phyloP scores from a whole-genome alignment of 2,797 vertebrate species.

The Scyliorhinus canicula region DNA sequence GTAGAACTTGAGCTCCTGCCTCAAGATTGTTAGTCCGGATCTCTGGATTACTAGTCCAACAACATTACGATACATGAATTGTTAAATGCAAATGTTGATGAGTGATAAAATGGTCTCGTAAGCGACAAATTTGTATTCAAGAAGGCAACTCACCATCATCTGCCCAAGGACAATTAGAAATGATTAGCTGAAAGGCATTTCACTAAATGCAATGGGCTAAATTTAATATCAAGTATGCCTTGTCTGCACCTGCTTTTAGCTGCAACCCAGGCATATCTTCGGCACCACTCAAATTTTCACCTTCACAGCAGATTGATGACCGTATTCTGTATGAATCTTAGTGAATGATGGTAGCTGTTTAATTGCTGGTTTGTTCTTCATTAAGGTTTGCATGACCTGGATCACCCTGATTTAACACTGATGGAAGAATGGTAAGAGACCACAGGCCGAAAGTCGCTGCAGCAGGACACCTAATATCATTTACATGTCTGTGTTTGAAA shows the following conservation, averaged over 20 bases:
- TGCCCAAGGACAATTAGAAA: not conserved
- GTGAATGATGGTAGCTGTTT: not conserved
- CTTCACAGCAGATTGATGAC: not conserved
- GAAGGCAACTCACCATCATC: not conserved
- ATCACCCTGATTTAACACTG: conserved; percentile 89
- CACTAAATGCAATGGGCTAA: not conserved
- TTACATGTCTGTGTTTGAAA: not conserved
- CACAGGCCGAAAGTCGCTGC: not conserved
- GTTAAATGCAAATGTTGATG: not conserved
- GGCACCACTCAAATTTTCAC: not conserved
- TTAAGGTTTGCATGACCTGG: conserved; percentile 92
- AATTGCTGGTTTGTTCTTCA: conserved; percentile 45
- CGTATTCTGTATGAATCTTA: not conserved
- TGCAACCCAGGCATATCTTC: not conserved
- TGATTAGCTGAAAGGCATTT: not conserved
- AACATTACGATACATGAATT: not conserved
- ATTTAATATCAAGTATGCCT: not conserved
- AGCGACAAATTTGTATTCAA: not conserved
- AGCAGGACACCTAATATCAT: not conserved
- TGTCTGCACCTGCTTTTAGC: not conserved
- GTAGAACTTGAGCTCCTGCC: too few species aligned
- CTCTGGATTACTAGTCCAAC: too few species aligned
- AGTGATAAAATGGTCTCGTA: not conserved
- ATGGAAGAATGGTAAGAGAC: conserved; percentile 88
- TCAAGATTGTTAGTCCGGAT: too few species aligned